phyloP scores from a whole-genome alignment of 2,797 vertebrate genomes.

The Artibeus jamaicensis region DNA sequence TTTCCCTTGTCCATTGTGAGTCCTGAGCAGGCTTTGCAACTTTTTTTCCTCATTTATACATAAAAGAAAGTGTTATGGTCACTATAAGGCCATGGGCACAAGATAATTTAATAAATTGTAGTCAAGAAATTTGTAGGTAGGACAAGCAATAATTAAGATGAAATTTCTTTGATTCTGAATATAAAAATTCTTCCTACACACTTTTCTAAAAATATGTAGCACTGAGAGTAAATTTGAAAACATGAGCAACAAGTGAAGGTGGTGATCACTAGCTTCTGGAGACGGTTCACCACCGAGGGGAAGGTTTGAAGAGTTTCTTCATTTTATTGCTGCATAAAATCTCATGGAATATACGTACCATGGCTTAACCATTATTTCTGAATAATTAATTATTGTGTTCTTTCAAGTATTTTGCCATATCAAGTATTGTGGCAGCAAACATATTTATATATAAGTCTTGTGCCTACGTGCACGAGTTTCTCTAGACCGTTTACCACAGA shows the following conservation, averaged over 20 bases:
- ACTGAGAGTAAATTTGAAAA: neutral
- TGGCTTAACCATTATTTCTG: neutral
- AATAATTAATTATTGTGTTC: neutral
- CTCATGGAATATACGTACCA: neutral
- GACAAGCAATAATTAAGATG: neutral
- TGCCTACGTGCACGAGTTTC: neutral
- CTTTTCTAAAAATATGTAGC: neutral
- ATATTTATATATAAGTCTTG: neutral
- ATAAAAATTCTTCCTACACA: neutral
- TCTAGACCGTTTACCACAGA: neutral
- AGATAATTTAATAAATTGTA: neutral
- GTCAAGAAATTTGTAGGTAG: neutral
- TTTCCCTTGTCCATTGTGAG: too few relatives aligned
- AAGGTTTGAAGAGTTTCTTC: neutral
- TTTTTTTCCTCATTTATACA: neutral
- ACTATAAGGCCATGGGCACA: neutral
- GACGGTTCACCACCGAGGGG: neutral
- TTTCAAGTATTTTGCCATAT: neutral
- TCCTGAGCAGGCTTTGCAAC: too few relatives aligned
- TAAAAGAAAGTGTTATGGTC: neutral
- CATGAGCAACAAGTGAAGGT: neutral
- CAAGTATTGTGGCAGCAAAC: neutral
- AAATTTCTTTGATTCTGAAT: neutral
- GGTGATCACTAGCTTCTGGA: neutral
- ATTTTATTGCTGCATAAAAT: neutral